A percentile compares a stretch with the other conserved stretches of the same genome.
These are phyloP conservation scores for Dryobota labecula DNA, from an alignment of 2,888 invertebrate genomes.

Conservation along the genomic window DNA sequence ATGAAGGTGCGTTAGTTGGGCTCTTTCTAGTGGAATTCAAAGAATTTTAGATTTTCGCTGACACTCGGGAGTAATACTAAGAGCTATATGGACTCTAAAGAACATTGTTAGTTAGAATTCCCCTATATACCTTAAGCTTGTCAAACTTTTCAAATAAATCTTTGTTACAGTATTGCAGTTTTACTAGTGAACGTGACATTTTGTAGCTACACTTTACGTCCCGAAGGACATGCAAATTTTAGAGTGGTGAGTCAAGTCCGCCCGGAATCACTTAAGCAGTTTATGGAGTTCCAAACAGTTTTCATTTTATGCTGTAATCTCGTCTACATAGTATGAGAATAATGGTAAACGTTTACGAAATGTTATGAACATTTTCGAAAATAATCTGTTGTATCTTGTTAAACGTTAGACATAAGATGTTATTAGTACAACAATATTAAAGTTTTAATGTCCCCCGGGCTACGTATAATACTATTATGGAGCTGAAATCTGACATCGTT, in stretches of 20 bases:
- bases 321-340: not conserved
- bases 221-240: constrained; percentile 42
- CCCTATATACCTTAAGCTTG: constrained; percentile 5
- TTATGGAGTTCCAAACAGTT: constrained; percentile 26
- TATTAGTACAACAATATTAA: constrained; percentile 38
- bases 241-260: constrained; percentile 19
- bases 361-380: constrained; percentile 26
- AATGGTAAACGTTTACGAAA: constrained; percentile 22
- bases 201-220: constrained; percentile 32
- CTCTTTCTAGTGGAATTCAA: not conserved
- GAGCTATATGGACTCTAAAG: not conserved
- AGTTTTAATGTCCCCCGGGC: constrained; percentile 29
- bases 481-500: constrained; percentile 35
- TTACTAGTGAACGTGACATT: constrained; percentile 10
- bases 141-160: constrained; percentile 41
- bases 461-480: constrained; percentile 23
- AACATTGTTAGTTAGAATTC: not conserved
- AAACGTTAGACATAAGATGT: constrained; percentile 18
- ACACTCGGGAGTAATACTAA: not conserved
- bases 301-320: constrained; percentile 21
- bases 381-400: constrained; percentile 25
- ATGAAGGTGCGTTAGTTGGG: too few relatives aligned
- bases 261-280: constrained; percentile 27
- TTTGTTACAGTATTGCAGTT: constrained; percentile 33
- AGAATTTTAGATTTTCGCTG: not conserved